Evolutionary conservation across 2,113 vertebrate genomes (phyloP).

Genomic region (Charina bottae): DNA sequence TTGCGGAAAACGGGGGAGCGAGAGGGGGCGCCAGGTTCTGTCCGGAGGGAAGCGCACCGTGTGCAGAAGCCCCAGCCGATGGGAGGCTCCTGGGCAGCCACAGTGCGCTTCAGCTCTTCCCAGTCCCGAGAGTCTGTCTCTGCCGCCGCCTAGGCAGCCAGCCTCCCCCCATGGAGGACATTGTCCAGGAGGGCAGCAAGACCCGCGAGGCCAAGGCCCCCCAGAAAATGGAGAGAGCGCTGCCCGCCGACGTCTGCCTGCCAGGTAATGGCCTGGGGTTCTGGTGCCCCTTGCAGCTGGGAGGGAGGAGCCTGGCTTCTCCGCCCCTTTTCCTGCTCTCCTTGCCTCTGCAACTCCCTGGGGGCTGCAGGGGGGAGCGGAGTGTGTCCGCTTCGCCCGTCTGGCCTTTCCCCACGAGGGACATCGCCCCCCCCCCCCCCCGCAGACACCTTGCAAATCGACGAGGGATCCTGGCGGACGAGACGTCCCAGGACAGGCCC

Average conservation of each 20-base stretch:
- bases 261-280: constrained; percentile 71
- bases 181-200: constrained; percentile 83
- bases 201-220: constrained; percentile 78
- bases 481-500: neutral
- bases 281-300: neutral
- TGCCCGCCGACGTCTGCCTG: constrained; percentile 79
- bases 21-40: neutral
- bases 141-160: constrained; percentile 74
- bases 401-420: neutral
- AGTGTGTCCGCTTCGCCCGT: no score
- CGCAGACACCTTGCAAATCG: neutral
- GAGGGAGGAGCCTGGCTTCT: no score
- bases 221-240: constrained; percentile 77
- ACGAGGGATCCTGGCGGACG: neutral
- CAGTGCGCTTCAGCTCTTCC: neutral
- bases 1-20: no score
- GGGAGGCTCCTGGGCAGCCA: neutral
- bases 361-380: neutral
- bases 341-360: neutral
- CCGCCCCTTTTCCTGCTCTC: no score
- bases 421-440: no score
- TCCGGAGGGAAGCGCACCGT: neutral
- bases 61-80: fast-evolving
- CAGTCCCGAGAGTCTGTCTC: neutral
- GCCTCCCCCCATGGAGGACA: constrained; percentile 77